Evolutionary conservation across 2,113 vertebrate genomes (phyloP).

Genomic region (Nyctereutes procyonoides): DNA sequence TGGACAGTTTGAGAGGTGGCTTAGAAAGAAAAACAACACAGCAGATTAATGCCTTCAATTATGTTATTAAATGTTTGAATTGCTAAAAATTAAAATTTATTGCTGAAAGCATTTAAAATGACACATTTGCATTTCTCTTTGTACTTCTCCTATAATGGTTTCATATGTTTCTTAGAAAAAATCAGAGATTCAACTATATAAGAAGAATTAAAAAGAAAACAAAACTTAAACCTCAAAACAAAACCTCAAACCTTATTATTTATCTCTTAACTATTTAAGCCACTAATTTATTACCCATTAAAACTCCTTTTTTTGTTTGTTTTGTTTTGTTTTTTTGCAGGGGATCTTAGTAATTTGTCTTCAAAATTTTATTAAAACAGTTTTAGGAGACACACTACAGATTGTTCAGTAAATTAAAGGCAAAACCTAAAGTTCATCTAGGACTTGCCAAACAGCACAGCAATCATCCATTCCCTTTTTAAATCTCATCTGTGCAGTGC

Average conservation of each 20-base stretch:
- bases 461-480: neutral
- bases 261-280: neutral
- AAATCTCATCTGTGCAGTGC: neutral
- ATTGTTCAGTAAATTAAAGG: neutral
- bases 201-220: slow-evolving; percentile 9
- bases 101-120: neutral
- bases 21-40: slow-evolving; percentile 15
- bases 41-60: slow-evolving; percentile 52
- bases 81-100: neutral
- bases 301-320: neutral
- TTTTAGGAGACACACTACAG: neutral
- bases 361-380: neutral
- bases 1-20: neutral
- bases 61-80: slow-evolving; percentile 69
- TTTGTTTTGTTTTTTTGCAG: too few relatives aligned
- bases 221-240: neutral
- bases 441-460: neutral
- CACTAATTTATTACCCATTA: neutral
- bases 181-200: slow-evolving; percentile 39
- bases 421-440: neutral
- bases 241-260: neutral
- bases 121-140: slow-evolving; percentile 22
- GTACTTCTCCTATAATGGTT: slow-evolving; percentile 68
- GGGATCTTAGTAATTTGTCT: neutral
- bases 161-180: slow-evolving; percentile 47